Percentiles rank a stretch among this genome's conserved stretches.
Conservation (phyloP, 2,797 vertebrate species). For the Ctenosaura bakeri region DNA sequence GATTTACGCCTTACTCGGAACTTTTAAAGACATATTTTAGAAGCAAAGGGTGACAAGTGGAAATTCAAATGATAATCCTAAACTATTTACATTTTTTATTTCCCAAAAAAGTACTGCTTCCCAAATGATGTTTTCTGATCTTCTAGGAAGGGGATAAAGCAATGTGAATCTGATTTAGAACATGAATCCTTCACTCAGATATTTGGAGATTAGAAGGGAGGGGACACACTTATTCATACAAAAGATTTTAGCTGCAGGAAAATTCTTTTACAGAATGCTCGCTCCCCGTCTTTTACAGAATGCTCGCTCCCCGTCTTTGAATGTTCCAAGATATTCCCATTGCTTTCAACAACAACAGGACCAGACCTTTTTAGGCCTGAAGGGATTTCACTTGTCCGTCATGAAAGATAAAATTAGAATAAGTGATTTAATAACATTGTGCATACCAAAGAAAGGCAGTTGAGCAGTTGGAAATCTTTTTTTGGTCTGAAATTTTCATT, state of each 20-base stretch:
- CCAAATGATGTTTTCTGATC: neutral
- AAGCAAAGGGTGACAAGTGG: neutral
- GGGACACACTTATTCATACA: neutral
- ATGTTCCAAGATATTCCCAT: neutral
- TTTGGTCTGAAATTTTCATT: neutral
- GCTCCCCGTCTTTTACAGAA: neutral
- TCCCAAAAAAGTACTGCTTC: neutral
- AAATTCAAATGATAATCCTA: neutral
- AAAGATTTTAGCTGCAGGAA: neutral
- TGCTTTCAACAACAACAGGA: neutral
- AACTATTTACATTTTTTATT: neutral
- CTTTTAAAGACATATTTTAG: neutral
- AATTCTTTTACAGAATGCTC: neutral
- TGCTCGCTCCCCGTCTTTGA: neutral
- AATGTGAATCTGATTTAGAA: neutral
- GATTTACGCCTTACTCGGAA: neutral
- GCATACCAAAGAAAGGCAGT: neutral
- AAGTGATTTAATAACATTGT: neutral
- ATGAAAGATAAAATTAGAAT: neutral
- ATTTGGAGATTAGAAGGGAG: neutral
- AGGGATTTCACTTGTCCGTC: neutral
- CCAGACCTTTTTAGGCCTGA: neutral
- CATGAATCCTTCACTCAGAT: neutral
- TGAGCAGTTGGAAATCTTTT: neutral
- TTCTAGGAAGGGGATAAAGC: neutral